These are phyloP conservation scores for Chlorops oryzae DNA, from an alignment of 1,140 invertebrate genomes.

Conservation along the genomic window DNA sequence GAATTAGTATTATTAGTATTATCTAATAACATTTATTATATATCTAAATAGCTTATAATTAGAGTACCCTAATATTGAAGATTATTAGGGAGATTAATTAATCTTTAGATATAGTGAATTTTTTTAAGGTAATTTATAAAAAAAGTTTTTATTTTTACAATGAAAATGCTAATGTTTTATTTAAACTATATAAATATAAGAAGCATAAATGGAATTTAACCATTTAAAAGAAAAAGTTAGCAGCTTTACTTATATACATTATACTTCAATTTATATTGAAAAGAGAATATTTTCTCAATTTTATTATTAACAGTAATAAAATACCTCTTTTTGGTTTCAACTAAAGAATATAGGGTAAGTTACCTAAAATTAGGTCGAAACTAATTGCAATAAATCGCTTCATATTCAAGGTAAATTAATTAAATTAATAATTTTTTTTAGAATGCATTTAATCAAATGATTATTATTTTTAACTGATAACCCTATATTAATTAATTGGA, in stretches of 20 bases:
- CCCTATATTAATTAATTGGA: slow-evolving; percentile 51
- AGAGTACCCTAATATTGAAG: slow-evolving; percentile 58
- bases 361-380: slow-evolving; percentile 55
- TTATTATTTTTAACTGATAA: slow-evolving; percentile 59
- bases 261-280: no score
- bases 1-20: slow-evolving; percentile 45
- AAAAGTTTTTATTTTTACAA: slow-evolving; percentile 53
- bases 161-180: slow-evolving; percentile 56
- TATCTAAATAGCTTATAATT: slow-evolving; percentile 55
- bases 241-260: no score
- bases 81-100: slow-evolving; percentile 50
- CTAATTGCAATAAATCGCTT: slow-evolving; percentile 53
- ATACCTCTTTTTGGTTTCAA: slow-evolving; percentile 55
- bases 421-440: slow-evolving; percentile 54
- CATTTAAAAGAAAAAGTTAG: slow-evolving; percentile 51
- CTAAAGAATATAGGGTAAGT: slow-evolving; percentile 52
- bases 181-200: slow-evolving; percentile 54
- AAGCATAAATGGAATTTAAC: slow-evolving; percentile 51
- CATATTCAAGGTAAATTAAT: slow-evolving; percentile 54
- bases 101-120: slow-evolving; percentile 35
- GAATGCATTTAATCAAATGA: slow-evolving; percentile 59
- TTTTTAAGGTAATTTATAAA: slow-evolving; percentile 48
- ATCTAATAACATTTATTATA: slow-evolving; percentile 44
- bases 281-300: slow-evolving; percentile 47
- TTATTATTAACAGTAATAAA: slow-evolving; percentile 55